Percentiles rank a stretch among this genome's conserved stretches.
Conservation (phyloP, 2,113 vertebrate species). For the Dasyornis broadbenti region DNA sequence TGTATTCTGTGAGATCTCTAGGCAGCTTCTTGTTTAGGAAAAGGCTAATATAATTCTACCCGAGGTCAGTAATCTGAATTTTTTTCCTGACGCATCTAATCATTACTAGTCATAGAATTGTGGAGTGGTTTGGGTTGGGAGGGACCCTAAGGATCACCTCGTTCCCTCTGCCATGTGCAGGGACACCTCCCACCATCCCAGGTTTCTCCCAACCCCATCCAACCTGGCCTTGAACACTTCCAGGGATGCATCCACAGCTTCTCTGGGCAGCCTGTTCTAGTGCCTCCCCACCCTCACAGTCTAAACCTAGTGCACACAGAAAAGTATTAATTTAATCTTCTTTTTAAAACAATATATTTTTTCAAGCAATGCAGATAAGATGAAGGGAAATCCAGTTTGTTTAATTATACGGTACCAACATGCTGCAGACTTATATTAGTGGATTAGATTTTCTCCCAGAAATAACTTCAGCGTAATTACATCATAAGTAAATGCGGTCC, state of each 20-base stretch:
- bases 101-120: not conserved
- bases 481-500: not conserved
- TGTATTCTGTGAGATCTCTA: not conserved
- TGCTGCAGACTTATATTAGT: not conserved
- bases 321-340: not conserved
- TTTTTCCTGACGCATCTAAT: not conserved
- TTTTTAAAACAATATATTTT: not conserved
- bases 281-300: not conserved
- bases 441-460: conserved; percentile 14
- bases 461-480: conserved; percentile 7
- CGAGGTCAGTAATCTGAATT: not conserved
- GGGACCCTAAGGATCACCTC: not conserved
- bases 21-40: not conserved
- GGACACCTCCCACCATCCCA: not conserved
- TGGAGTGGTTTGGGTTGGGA: not conserved
- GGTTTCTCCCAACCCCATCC: too few species aligned
- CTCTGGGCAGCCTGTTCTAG: not conserved
- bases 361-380: not conserved
- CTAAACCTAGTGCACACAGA: not conserved
- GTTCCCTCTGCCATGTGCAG: not conserved
- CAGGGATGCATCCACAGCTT: not conserved
- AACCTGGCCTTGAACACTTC: not conserved
- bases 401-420: conserved; percentile 4
- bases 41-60: not conserved
- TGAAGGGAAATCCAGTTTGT: not conserved